Evolutionary conservation across 1,140 invertebrate species (phyloP).

Genomic region (Melanaphis sacchari): DNA sequence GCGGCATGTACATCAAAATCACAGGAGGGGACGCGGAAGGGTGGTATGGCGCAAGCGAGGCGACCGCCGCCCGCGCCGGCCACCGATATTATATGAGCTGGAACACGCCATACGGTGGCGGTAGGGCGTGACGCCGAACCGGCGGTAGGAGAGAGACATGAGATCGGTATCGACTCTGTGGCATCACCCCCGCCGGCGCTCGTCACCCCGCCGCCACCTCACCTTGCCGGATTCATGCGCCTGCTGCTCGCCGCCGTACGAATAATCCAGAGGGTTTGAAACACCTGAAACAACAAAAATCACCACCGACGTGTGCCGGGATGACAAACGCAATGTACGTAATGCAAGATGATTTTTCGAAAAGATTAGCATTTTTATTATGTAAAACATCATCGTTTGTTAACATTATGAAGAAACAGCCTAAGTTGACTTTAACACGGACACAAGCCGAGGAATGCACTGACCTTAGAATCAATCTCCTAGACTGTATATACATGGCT

Average conservation of each 20-base stretch:
- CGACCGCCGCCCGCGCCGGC: constrained; percentile 30
- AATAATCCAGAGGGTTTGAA: constrained; percentile 58
- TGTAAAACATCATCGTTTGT: background rate
- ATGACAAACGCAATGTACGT: constrained; percentile 13
- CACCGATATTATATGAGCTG: constrained; percentile 51
- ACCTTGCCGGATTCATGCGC: too few species aligned
- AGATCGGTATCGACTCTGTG: constrained; percentile 56
- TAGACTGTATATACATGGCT: background rate
- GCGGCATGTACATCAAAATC: constrained; percentile 53
- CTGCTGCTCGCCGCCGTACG: constrained; percentile 27
- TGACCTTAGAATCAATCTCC: background rate
- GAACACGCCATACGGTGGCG: constrained; percentile 24
- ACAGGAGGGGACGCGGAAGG: background rate
- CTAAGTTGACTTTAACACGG: background rate
- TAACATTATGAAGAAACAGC: background rate
- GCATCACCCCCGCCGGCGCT: constrained; percentile 33
- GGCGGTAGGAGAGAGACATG: constrained; percentile 50
- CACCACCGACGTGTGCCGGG: background rate
- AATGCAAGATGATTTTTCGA: background rate
- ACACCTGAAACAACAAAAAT: constrained; percentile 55
- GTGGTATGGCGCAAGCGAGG: background rate
- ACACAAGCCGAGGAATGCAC: background rate
- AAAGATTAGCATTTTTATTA: background rate
- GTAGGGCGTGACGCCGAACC: constrained; percentile 3
- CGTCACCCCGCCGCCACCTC: background rate